Base-by-base conservation (phyloP, 1,140 invertebrate species). In the Sesamia nonagrioides region DNA sequence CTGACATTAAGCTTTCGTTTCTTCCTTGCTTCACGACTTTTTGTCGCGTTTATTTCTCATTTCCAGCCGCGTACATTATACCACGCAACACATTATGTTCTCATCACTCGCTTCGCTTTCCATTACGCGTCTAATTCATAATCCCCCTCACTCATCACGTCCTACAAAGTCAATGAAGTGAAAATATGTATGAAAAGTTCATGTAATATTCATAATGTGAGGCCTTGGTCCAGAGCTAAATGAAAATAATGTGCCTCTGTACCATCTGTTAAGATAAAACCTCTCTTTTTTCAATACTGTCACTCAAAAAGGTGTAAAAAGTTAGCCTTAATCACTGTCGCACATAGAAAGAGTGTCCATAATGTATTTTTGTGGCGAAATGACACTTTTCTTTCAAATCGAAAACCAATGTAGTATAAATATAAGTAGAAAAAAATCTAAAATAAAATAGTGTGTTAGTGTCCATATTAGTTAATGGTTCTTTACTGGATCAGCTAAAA, bases 151-250 rank as follows among this genome's bases (percentile, higher is more conserved):
- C n/a, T n/a, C 63, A 33, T 8, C 63, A 33, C 42, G 63, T 68
- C 63, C 9, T 48, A 27, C 63, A 68, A 33, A 68, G 42, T 17
- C 63, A 68, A 48, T 68, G 63, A 68, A 68, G 18, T 68, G 63
- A 7, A 68, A 68, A 68, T n/a, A 61, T 8, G 40, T 66, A 15
- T 27, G 61, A 45, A 66, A 21, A 66, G 17, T 68, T 50, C 18
- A 68, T 68, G 63, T 27, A 68, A 68, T 68, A 68, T 68, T 68
- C 63, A 68, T 68, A 7, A 68, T 48, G 11, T 27, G 18, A n/a
- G 21, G 6, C 42, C 63, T 68, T 68, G 63, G 63, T 68, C 63
- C 42, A 48, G 18, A 68, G 17, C 9, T 68, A 17, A 27, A 37
- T 37, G 37, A 37, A 37, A 3, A 37, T 37, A 7, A 37, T 37